These are phyloP conservation scores for Gobius niger DNA, from an alignment of 2,113 vertebrate species.

Conservation along the genomic window DNA sequence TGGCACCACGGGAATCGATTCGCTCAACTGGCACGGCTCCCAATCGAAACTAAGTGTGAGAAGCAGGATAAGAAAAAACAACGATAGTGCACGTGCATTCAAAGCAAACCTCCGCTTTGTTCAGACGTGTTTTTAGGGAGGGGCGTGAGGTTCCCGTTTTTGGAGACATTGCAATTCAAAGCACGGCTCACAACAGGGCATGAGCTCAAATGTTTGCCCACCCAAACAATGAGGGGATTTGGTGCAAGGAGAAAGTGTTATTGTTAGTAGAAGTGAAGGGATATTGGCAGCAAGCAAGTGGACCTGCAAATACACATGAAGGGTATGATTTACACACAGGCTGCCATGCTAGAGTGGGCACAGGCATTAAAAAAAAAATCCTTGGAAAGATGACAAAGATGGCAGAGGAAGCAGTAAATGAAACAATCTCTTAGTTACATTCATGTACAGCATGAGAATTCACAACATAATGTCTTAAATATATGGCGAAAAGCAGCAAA, in stretches of 20 bases:
- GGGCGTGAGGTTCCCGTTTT: conserved; percentile 15
- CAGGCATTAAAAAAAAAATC: conserved; percentile 35
- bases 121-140: conserved; percentile 15
- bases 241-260: conserved; percentile 52
- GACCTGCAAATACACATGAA: conserved; percentile 29
- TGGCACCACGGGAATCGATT: conserved; percentile 58
- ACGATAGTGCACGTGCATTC: conserved; percentile 13
- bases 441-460: too few relatives aligned
- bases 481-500: too few relatives aligned
- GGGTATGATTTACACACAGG: conserved; percentile 17
- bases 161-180: conserved; percentile 47
- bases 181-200: conserved; percentile 47
- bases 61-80: conserved; percentile 27
- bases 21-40: conserved; percentile 40
- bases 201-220: conserved; percentile 58
- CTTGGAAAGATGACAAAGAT: conserved; percentile 30
- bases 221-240: conserved; percentile 66
- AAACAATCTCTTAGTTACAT: too few relatives aligned
- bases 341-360: conserved; percentile 28
- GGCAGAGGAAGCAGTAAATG: neutral
- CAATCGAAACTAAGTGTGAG: conserved; percentile 49
- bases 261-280: conserved; percentile 43
- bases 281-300: conserved; percentile 23
- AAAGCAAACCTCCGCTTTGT: conserved; percentile 35
- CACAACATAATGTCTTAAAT: too few relatives aligned